Base-by-base conservation (phyloP, 2,797 vertebrate genomes). In the Dicrostonyx torquatus region DNA sequence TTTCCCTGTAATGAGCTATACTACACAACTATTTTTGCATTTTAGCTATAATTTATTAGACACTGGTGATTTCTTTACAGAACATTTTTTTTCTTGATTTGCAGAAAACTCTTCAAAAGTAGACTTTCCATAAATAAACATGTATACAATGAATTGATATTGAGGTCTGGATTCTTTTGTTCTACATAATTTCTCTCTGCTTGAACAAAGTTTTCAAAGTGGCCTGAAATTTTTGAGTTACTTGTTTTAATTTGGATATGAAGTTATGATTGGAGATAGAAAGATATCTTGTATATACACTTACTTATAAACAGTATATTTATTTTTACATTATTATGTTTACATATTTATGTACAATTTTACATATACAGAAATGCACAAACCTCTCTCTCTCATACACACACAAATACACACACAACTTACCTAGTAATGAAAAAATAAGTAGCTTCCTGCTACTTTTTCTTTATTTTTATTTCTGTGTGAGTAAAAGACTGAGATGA, bases 61-160 rank as follows among this genome's bases (percentile, higher is more conserved):
- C 77, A 96, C 84, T 45, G 94, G 90, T 94, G 93, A 93, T 95
- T 95, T 94, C 89, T 95, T 94, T 96, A 82, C 92, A 96, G 78
- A 37, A 75, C 1, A 37, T 31, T 90, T 94, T 96, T 96, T 96
- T 94, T 94, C 93, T 96, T 89, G 48, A 95, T 95, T 97, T 95
- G 48, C 18, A 87, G 50, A 72, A 95, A 97, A 95, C 22, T 91
- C 78, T 93, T 96, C 94, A 88, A 94, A 95, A 95, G 58, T 73
- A 94, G 45, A 66, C 12, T 50, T 94, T 97, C 95, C 96, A 90
- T 97, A 96, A 97, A 37, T 53, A 62, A 95, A 93, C 4, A 15
- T 75, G 37, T 78, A 4, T 48, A 55, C 53, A 43, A 91, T 93
- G 50, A 94, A 96, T 96, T 96, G 94, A 96, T 93, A 80, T 97